A percentile compares a stretch with the other conserved stretches of the same genome.
These are phyloP conservation scores for Lysandra coridon DNA, from an alignment of 2,888 invertebrate genomes.

Conservation along the genomic window DNA sequence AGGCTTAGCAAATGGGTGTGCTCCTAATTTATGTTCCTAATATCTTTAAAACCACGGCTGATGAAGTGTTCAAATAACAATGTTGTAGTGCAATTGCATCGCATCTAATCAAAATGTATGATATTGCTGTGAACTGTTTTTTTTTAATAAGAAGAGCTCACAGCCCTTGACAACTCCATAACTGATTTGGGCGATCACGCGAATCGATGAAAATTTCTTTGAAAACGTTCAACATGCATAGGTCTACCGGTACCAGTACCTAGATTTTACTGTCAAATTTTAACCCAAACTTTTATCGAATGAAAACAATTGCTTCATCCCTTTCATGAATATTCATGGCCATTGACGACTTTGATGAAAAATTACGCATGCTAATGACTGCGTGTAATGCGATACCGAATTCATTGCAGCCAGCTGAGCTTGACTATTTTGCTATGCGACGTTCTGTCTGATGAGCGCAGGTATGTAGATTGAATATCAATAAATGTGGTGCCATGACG, in stretches of 20 bases:
- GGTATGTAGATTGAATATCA: constrained; percentile 27
- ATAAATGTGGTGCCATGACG: constrained; percentile 8
- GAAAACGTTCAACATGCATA: neutral
- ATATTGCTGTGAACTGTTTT: neutral
- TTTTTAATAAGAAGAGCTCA: neutral
- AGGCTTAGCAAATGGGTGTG: constrained; percentile 20
- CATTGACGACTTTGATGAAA: constrained; percentile 51
- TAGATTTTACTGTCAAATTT: neutral
- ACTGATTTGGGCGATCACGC: neutral
- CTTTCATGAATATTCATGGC: constrained; percentile 57
- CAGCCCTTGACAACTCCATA: neutral
- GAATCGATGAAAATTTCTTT: neutral
- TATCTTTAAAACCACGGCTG: neutral
- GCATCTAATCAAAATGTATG: neutral
- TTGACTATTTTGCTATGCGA: constrained; percentile 36
- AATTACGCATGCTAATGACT: constrained; percentile 54
- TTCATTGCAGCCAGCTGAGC: constrained; percentile 48
- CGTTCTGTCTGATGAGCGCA: constrained; percentile 25
- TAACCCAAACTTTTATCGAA: constrained; percentile 33
- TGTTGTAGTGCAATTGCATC: no score
- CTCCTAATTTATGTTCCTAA: neutral
- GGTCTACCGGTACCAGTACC: neutral
- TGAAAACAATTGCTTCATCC: constrained; percentile 46
- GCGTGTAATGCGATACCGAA: constrained; percentile 46
- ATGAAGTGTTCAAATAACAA: neutral